phyloP scores from a whole-genome alignment of 2,888 invertebrate species.

The Hydrotaea cyrtoneurina region DNA sequence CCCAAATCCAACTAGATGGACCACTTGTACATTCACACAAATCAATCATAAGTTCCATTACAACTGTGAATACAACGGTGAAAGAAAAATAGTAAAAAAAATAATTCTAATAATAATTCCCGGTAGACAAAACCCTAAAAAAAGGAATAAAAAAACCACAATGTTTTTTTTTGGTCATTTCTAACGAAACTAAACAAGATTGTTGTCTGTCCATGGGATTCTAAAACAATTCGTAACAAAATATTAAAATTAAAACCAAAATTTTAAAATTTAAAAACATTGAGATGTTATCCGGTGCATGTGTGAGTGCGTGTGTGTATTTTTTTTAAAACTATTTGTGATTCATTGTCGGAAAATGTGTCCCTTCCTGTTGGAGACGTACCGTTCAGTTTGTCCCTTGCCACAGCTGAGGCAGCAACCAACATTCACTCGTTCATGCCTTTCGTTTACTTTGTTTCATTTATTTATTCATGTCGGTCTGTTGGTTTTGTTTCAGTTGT shows the following conservation, averaged over 20 bases:
- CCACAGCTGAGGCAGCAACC: background rate
- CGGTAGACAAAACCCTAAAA: conserved; percentile 1
- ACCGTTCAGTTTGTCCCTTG: background rate
- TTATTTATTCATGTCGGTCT: conserved; percentile 28
- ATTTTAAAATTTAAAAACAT: background rate
- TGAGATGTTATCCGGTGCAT: background rate
- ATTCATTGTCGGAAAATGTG: conserved; percentile 24
- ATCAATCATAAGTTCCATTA: background rate
- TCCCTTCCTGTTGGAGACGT: conserved; percentile 3
- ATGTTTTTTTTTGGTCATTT: too few relatives aligned
- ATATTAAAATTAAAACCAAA: background rate
- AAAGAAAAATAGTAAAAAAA: background rate
- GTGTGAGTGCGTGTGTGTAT: too few relatives aligned
- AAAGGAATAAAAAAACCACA: background rate
- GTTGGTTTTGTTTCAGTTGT: background rate
- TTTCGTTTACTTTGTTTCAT: conserved; percentile 25
- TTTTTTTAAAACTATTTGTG: background rate
- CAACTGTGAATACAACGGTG: background rate
- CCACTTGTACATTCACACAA: background rate
- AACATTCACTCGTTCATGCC: background rate
- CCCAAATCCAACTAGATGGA: background rate
- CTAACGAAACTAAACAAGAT: background rate
- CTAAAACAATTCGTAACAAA: background rate
- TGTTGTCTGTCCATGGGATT: background rate
- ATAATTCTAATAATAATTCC: background rate